Base-by-base conservation (phyloP, 23 tunicate species). In the Oikopleura dioica region DNA sequence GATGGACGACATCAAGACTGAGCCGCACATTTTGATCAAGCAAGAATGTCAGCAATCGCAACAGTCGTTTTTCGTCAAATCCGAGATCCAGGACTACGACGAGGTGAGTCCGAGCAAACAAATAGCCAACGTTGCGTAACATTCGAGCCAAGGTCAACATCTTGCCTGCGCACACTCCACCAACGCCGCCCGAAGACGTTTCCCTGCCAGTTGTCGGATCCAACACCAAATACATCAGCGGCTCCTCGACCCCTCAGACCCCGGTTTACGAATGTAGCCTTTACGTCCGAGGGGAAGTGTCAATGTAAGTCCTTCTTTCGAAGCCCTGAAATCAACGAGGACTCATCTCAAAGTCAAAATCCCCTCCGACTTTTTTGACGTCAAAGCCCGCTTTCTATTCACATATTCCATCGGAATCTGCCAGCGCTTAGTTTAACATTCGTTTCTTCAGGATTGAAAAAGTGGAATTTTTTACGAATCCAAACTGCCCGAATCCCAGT, bases 231-330 rank as follows among this genome's bases (percentile, higher is more conserved):
- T 63, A 12, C 26, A 2, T 63, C 30, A 23, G 30, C 4, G 26
- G 72, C 33, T 23, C 33, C 5, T 63, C 72, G 5, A 63, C 72
- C 29, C 4, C 4, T 28, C 72, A 63, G 33, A 28, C 4, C 26
- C 72, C 72, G 5, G 29, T 63, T 4, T 63, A 63, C 33, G 72
- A 63, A 63, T 63, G 72, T 63, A 31, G 16, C 26, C 30, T 63
- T 63, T 63, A 63, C 26, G 72, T 63, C 16, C 16, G 26, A 63
- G 72, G 33, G 33, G 72, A 63, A 12, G 26, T 31, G 2, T 63
- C 30, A 23, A 63, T 63, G 72, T 63, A 63, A 63, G 72, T 63
- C 16, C 55, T n/a, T n/a, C n/a, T n/a, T n/a, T n/a, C n/a, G n/a
- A n/a, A n/a, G n/a, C n/a, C n/a, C n/a, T n/a, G n/a, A n/a, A n/a